Evolutionary conservation across 2,113 vertebrate species (phyloP).

Genomic region (Paradoxurus hermaphroditus): DNA sequence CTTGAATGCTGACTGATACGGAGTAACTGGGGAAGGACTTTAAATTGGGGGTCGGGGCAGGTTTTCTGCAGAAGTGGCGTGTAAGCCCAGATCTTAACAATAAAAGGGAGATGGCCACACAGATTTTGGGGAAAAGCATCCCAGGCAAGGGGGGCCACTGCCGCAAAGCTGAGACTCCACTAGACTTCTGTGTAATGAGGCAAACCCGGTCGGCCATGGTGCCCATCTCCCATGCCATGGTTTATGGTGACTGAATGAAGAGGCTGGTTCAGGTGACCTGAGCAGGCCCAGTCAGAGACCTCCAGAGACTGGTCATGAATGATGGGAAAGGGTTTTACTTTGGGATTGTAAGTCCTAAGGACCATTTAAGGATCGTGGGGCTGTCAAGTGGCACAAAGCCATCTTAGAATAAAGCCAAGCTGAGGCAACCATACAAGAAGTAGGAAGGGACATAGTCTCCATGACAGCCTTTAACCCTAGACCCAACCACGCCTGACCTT

Average conservation of each 20-base stretch:
- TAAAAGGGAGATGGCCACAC: not conserved
- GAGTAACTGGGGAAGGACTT: not conserved
- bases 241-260: not conserved
- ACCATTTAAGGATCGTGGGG: not conserved
- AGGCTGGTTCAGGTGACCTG: not conserved
- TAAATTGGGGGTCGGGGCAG: not conserved
- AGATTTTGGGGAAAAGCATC: not conserved
- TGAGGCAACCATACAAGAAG: not conserved
- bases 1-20: not conserved
- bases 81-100: slow-evolving; percentile 15
- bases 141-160: not conserved
- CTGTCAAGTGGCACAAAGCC: not conserved
- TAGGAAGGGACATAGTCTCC: not conserved
- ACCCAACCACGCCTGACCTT: not conserved
- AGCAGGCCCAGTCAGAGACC: not conserved
- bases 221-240: not conserved
- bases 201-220: no score
- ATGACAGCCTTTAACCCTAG: not conserved
- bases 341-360: not conserved
- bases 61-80: not conserved
- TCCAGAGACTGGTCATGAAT: not conserved
- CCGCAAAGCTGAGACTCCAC: not conserved
- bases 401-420: not conserved
- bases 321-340: not conserved
- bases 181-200: not conserved